Evolutionary conservation across 1,140 invertebrate species (phyloP).

Genomic region (Halotydeus destructor): DNA sequence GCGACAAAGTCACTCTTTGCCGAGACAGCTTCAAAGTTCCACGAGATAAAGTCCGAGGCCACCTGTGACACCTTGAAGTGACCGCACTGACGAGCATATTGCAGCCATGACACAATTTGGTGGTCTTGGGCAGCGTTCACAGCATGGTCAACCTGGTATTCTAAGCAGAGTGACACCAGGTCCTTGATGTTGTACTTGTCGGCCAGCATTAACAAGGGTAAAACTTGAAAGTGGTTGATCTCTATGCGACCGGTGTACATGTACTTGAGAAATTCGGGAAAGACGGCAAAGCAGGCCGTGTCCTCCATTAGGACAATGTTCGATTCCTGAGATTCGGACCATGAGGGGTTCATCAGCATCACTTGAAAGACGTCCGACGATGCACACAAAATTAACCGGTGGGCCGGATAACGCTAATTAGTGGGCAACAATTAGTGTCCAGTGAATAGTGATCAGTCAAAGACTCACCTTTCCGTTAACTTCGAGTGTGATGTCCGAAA

Average conservation of each 20-base stretch:
- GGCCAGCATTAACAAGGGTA: slow-evolving; percentile 62
- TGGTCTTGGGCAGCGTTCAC: slow-evolving; percentile 55
- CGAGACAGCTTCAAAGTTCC: slow-evolving; percentile 68
- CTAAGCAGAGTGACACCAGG: slow-evolving; percentile 52
- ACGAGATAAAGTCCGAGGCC: slow-evolving; percentile 77
- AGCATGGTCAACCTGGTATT: slow-evolving; percentile 69
- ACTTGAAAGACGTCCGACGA: slow-evolving; percentile 89
- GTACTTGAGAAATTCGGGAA: slow-evolving; percentile 72
- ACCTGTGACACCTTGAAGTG: slow-evolving; percentile 50
- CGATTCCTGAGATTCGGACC: slow-evolving; percentile 68
- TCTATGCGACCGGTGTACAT: slow-evolving; percentile 77
- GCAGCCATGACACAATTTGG: slow-evolving; percentile 66
- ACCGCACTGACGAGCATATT: slow-evolving; percentile 60
- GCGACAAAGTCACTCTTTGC: slow-evolving; percentile 53
- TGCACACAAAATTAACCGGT: slow-evolving; percentile 74
- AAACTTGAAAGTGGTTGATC: slow-evolving; percentile 54
- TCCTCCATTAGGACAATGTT: slow-evolving; percentile 63
- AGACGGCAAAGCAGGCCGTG: slow-evolving; percentile 54
- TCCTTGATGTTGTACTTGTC: slow-evolving; percentile 90
- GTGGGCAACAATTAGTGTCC: too few species aligned
- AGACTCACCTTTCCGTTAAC: slow-evolving; percentile 54
- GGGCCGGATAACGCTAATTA: slow-evolving; percentile 59
- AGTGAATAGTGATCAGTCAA: too few species aligned
- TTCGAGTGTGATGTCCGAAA: slow-evolving; percentile 63
- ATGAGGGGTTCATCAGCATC: slow-evolving; percentile 81